Evolutionary conservation across 2,888 invertebrate genomes (phyloP).

Genomic region (Eutolmus rufibarbis): DNA sequence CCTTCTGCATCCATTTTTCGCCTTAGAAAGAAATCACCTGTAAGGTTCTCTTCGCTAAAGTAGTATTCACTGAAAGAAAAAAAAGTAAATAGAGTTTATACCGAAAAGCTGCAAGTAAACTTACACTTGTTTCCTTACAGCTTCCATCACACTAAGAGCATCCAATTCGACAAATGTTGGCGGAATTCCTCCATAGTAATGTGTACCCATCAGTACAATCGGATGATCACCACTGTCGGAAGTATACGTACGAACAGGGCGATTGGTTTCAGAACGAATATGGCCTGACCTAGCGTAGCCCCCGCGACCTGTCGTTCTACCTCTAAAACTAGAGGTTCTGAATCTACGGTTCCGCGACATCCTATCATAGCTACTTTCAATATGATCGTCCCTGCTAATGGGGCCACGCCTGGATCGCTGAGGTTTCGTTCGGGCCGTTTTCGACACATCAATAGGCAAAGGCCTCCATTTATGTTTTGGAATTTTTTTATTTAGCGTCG

Average conservation of each 20-base stretch:
- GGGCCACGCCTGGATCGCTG: conserved; percentile 67
- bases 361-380: conserved; percentile 53
- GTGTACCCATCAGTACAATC: conserved; percentile 61
- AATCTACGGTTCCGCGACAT: conserved; percentile 59
- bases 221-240: conserved; percentile 57
- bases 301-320: conserved; percentile 57
- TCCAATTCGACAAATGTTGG: conserved; percentile 60
- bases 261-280: conserved; percentile 64
- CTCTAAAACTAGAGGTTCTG: conserved; percentile 58
- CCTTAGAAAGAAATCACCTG: conserved; percentile 94
- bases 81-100: conserved; percentile 41
- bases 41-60: conserved; percentile 95
- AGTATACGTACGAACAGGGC: conserved; percentile 57
- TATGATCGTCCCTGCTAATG: conserved; percentile 51
- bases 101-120: conserved; percentile 58
- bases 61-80: conserved; percentile 87
- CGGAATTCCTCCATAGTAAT: conserved; percentile 61
- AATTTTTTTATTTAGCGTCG: conserved; percentile 58
- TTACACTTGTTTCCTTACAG: conserved; percentile 91
- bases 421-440: conserved; percentile 69
- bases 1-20: conserved; percentile 96
- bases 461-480: conserved; percentile 88
- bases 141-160: conserved; percentile 75
- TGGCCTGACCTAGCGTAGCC: conserved; percentile 65
- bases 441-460: conserved; percentile 80